phyloP scores from a whole-genome alignment of 2,797 vertebrate genomes.

The Allobates femoralis region DNA sequence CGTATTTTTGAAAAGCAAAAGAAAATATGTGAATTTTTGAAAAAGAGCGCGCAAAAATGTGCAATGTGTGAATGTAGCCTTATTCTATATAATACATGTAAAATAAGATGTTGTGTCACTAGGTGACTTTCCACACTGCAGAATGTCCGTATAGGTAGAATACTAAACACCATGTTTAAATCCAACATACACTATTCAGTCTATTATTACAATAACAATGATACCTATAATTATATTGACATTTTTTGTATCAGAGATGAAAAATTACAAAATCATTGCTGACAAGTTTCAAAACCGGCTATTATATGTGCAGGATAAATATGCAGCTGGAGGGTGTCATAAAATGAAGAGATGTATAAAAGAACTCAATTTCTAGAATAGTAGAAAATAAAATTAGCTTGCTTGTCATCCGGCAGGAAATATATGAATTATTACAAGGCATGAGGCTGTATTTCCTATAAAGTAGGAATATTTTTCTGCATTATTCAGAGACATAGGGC shows the following conservation, averaged over 20 bases:
- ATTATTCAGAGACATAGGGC: neutral
- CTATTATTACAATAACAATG: constrained; percentile 9
- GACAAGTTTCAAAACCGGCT: constrained; percentile 6
- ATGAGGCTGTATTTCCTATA: neutral
- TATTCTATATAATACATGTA: neutral
- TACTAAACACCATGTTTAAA: neutral
- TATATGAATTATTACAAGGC: constrained; percentile 18
- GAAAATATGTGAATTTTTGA: too few relatives aligned
- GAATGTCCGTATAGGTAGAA: neutral
- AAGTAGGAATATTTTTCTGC: neutral
- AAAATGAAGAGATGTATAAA: neutral
- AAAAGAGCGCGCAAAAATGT: too few relatives aligned
- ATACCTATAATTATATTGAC: neutral
- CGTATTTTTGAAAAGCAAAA: too few relatives aligned
- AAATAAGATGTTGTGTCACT: neutral
- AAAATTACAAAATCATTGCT: constrained; percentile 3
- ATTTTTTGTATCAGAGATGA: constrained; percentile 13
- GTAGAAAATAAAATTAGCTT: constrained; percentile 13
- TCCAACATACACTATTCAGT: neutral
- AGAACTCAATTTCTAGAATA: neutral
- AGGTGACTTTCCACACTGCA: neutral
- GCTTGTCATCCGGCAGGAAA: constrained; percentile 4
- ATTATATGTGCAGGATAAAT: constrained; percentile 13
- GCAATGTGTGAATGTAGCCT: too few relatives aligned
- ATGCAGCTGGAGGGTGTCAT: constrained; percentile 18